Evolutionary conservation across 2,888 invertebrate species (phyloP), one percentile per base, ranked within the genome.

Genomic region (Archaeoteleia sp.): DNA sequence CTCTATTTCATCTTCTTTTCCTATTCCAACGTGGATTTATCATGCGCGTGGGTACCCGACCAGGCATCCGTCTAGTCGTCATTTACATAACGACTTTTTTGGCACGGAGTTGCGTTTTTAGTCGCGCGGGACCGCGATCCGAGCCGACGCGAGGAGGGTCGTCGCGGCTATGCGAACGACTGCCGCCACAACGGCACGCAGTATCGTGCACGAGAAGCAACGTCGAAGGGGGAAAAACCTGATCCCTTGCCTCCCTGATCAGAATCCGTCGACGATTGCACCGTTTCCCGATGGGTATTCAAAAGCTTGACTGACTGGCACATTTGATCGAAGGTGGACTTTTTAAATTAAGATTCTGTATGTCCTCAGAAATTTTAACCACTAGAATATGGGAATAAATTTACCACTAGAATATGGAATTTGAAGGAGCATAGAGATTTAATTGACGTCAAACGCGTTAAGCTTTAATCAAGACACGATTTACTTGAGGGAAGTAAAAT

Each of bases 31-130:
- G 51, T 48, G 69, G 60, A 71, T 74, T 72, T 72, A 62, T 70
- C 69, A 72, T 72, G 70, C 69, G 70, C 58, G 70, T 65, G 66
- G 48, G 54, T 73, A 74, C 71, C 70, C 57, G 66, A 42, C 51
- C 48, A 49, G 63, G 60, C 65, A 51, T 67, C 62, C 68, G 70
- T 70, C 57, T 43, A 37, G 54, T 63, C 65, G 66, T 69, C 77
- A 80, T 82, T 82, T 82, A 75, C 82, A 82, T 82, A 82, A 82
- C 82, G 77, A 77, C 82, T 82, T 82, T 81, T 82, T 79, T 73
- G 71, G 75, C 62, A 69, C 73, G 27, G 67, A 70, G 73, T 70
- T 62, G 73, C 61, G 74, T 78, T 76, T 76, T 77, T 78, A 74
- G 76, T 57, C 60, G 66, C 63, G 42, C 67, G 70, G 72, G 73